Percentiles rank a stretch among this genome's conserved stretches.
These are phyloP conservation scores for Lycorma delicatula DNA, from an alignment of 1,140 invertebrate species.

Conservation along the genomic window DNA sequence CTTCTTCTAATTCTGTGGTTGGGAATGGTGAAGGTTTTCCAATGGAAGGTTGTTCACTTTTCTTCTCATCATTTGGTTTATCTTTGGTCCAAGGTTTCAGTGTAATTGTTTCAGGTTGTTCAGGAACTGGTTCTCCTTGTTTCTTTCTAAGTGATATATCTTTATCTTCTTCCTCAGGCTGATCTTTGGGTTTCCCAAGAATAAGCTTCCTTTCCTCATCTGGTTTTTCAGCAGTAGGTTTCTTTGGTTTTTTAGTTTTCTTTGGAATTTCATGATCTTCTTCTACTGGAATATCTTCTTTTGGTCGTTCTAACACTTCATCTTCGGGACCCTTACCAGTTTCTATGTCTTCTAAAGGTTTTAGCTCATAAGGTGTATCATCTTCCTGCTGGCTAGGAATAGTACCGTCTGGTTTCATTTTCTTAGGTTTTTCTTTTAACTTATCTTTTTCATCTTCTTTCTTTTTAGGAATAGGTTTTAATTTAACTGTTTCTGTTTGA, in stretches of 20 bases:
- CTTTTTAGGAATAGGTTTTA: constrained; percentile 22
- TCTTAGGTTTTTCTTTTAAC: constrained; percentile 24
- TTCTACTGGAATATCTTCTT: constrained; percentile 20
- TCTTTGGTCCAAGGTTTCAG: constrained; percentile 28
- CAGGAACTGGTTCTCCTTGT: constrained; percentile 33
- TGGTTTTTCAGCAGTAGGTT: constrained; percentile 21
- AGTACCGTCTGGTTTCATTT: constrained; percentile 26
- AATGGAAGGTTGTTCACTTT: constrained; percentile 10
- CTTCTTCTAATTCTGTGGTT: constrained; percentile 21
- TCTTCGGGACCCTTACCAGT: constrained; percentile 24
- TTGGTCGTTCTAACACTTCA: constrained; percentile 21
- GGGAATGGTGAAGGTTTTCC: constrained; percentile 20
- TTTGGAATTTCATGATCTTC: constrained; percentile 19
- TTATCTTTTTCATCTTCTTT: constrained; percentile 28
- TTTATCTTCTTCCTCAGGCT: constrained; percentile 33
- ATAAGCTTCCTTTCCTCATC: constrained; percentile 39
- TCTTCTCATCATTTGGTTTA: constrained; percentile 18
- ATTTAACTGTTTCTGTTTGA: constrained; percentile 25
- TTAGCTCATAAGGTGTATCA: constrained; percentile 24
- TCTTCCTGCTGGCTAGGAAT: constrained; percentile 28
- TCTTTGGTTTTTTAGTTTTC: constrained; percentile 31
- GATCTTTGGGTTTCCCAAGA: constrained; percentile 35
- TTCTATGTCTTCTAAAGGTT: constrained; percentile 27
- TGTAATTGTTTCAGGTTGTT: constrained; percentile 28
- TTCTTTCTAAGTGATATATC: constrained; percentile 40